Conservation (phyloP, 37 sponge, comb jelly and placozoan species). For the Petrosia ficiformis region DNA sequence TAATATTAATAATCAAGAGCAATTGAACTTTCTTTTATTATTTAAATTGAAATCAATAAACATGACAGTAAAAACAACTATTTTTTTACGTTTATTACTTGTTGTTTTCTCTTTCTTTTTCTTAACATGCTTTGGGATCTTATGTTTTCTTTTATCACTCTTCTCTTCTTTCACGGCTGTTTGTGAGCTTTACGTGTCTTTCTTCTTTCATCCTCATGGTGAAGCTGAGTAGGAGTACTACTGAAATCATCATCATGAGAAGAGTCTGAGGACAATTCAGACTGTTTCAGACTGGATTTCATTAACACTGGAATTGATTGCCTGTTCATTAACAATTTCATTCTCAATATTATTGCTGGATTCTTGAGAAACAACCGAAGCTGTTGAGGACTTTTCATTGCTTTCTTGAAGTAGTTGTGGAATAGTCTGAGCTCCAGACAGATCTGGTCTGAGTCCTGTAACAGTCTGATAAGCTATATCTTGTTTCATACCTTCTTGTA, state of each 20-base stretch:
- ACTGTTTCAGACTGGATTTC: too few relatives aligned
- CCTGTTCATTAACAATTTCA: too few relatives aligned
- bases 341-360: too few relatives aligned
- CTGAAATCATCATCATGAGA: conserved; percentile 3
- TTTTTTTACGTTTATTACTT: too few relatives aligned
- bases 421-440: conserved; percentile 55
- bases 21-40: too few relatives aligned
- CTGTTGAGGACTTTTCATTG: too few relatives aligned
- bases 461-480: conserved; percentile 71
- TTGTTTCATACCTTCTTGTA: conserved; percentile 21
- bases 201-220: background rate
- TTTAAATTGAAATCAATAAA: too few relatives aligned
- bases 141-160: conserved; percentile 79
- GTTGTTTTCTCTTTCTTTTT: too few relatives aligned
- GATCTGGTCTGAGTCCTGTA: conserved; percentile 81
- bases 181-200: conserved; percentile 53
- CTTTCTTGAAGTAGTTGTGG: conserved; percentile 42
- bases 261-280: background rate
- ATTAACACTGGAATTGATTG: too few relatives aligned
- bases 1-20: too few relatives aligned
- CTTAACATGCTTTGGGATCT: conserved; percentile 92
- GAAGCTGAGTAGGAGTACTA: background rate
- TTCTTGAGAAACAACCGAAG: too few relatives aligned
- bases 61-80: too few relatives aligned
- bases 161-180: conserved; percentile 87